phyloP scores from a whole-genome alignment of 2,888 invertebrate genomes.

The Stenchaetothrips biformis region DNA sequence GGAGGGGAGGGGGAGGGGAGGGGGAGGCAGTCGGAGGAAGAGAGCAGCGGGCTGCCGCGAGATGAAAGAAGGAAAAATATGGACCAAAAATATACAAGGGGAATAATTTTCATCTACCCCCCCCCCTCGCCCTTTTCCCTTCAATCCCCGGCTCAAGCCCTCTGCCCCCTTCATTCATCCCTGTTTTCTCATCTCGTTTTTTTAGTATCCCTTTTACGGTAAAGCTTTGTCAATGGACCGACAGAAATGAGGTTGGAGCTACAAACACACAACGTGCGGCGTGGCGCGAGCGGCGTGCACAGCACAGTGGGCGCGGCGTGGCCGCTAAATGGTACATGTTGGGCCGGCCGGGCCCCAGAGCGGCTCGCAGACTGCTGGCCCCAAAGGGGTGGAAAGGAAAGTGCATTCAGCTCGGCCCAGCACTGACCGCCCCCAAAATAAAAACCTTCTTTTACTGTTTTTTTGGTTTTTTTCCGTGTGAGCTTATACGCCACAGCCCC shows the following conservation, averaged over 20 bases:
- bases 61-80: slow-evolving; percentile 1
- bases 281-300: no score
- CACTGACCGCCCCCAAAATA: no score
- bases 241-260: neutral
- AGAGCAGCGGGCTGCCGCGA: neutral
- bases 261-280: neutral
- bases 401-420: no score
- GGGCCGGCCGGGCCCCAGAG: no score
- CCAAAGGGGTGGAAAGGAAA: no score
- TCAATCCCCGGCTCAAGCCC: neutral
- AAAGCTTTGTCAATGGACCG: neutral
- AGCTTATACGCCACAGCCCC: no score
- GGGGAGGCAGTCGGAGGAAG: neutral
- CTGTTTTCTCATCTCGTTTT: neutral
- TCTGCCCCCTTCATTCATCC: neutral
- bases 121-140: neutral
- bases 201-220: neutral
- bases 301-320: no score
- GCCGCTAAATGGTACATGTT: no score
- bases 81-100: neutral
- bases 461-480: no score
- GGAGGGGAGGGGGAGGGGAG: neutral
- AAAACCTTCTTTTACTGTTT: no score
- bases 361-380: no score
- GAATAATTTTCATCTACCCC: neutral